phyloP scores from a whole-genome alignment of 2,888 invertebrate genomes.

The Synanthedon vespiformis region DNA sequence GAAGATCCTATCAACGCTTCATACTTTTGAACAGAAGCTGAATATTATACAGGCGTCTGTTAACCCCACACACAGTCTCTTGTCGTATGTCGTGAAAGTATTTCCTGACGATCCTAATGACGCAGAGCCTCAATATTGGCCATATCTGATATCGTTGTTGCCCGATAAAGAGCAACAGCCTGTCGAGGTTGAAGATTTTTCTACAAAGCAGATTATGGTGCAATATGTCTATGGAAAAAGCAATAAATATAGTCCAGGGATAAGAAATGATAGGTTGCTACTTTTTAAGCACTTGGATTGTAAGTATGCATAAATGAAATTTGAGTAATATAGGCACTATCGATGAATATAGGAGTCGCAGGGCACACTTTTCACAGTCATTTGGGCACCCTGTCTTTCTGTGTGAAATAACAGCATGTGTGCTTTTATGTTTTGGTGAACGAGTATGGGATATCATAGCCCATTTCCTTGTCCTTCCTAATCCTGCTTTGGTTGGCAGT shows the following conservation, averaged over 20 bases:
- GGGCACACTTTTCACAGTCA: too few species aligned
- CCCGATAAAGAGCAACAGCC: constrained; percentile 42
- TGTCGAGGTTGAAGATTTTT: constrained; percentile 60
- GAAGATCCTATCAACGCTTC: constrained; percentile 71
- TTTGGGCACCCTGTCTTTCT: too few species aligned
- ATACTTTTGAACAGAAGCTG: constrained; percentile 72
- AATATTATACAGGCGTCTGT: constrained; percentile 86
- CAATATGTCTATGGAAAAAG: constrained; percentile 80
- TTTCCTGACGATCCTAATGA: constrained; percentile 32
- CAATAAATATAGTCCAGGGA: constrained; percentile 60
- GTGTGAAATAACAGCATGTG: too few species aligned
- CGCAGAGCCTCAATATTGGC: constrained; percentile 68
- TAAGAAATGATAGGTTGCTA: constrained; percentile 75
- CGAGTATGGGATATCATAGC: too few species aligned
- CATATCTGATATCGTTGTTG: constrained; percentile 73
- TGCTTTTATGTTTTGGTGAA: too few species aligned
- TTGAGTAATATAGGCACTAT: too few species aligned
- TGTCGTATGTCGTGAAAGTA: constrained; percentile 77
- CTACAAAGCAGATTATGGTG: constrained; percentile 79
- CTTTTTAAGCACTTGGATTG: constrained; percentile 84
- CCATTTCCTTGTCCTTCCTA: too few species aligned
- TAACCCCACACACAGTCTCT: constrained; percentile 74
- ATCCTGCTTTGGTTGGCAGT: too few species aligned
- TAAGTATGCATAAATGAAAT: constrained; percentile 45
- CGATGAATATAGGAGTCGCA: too few species aligned